Percentiles rank a stretch among this genome's conserved stretches.
Evolutionary conservation across 2,797 vertebrate species (phyloP).

Genomic region (Sebastes matsubarae): DNA sequence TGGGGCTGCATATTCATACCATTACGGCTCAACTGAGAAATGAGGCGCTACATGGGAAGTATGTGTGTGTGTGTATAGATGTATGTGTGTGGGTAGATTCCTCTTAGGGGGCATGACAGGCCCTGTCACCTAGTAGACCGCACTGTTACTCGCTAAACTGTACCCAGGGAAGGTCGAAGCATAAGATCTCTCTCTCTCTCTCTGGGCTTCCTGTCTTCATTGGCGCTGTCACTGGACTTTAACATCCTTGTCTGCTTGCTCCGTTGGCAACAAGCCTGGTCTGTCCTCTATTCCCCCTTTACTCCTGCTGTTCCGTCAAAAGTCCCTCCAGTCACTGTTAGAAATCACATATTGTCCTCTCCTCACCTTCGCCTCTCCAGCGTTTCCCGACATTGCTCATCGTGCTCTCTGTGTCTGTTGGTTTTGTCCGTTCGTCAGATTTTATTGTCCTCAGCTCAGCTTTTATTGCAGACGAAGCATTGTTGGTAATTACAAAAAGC

Average conservation of each 20-base stretch:
- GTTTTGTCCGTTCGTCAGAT: conserved; percentile 3
- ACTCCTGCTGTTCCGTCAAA: neutral
- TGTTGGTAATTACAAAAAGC: conserved; percentile 29
- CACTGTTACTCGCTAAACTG: conserved; percentile 9
- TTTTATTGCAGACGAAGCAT: conserved; percentile 25
- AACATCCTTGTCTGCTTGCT: conserved; percentile 8
- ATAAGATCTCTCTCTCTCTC: neutral
- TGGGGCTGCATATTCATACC: conserved; percentile 76
- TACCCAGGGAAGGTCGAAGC: neutral
- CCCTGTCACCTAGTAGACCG: conserved; percentile 14
- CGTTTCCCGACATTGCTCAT: neutral
- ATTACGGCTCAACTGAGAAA: conserved; percentile 61
- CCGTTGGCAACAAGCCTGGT: conserved; percentile 7
- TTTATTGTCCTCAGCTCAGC: neutral
- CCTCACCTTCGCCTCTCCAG: neutral
- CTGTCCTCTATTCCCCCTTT: neutral
- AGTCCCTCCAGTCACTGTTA: neutral
- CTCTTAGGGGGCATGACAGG: conserved; percentile 32
- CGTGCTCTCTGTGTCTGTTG: neutral
- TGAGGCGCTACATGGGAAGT: conserved; percentile 31
- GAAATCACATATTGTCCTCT: neutral
- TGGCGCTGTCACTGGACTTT: conserved; percentile 9
- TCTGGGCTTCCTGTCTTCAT: neutral
- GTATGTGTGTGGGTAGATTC: neutral
- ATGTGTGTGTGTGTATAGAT: neutral